Evolutionary conservation across 2,888 invertebrate genomes (phyloP).

Genomic region (Bombyx huttoni): DNA sequence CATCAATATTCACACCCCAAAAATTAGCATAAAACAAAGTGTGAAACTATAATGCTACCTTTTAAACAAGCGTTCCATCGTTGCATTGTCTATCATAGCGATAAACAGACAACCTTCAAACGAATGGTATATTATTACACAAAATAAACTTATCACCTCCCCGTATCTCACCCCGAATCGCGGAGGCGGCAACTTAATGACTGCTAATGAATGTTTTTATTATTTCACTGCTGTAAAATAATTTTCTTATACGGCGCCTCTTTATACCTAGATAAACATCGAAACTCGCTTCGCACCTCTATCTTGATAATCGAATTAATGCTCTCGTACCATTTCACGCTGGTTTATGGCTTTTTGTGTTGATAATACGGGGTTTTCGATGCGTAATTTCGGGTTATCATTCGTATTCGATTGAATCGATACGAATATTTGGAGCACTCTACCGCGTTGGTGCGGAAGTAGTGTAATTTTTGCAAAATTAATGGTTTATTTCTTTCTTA

Average conservation of each 20-base stretch:
- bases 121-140: conserved; percentile 40
- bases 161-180: conserved; percentile 57
- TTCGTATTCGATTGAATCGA: conserved; percentile 56
- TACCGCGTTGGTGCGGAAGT: conserved; percentile 17
- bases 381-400: conserved; percentile 65
- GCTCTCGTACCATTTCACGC: conserved; percentile 67
- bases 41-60: background rate
- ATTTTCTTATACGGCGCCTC: conserved; percentile 65
- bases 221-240: conserved; percentile 69
- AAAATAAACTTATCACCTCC: conserved; percentile 51
- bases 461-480: conserved; percentile 18
- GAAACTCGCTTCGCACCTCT: conserved; percentile 69
- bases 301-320: conserved; percentile 72
- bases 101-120: conserved; percentile 33
- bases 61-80: background rate
- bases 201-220: conserved; percentile 70
- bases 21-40: background rate
- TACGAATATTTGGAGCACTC: conserved; percentile 34
- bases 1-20: background rate
- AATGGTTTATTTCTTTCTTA: background rate
- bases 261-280: conserved; percentile 72
- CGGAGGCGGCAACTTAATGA: conserved; percentile 64
- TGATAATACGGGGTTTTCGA: conserved; percentile 55
- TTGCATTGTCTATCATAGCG: conserved; percentile 4
- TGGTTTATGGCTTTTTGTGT: conserved; percentile 65